phyloP scores from a whole-genome alignment of 2,113 vertebrate species.

The Okapia johnstoni region DNA sequence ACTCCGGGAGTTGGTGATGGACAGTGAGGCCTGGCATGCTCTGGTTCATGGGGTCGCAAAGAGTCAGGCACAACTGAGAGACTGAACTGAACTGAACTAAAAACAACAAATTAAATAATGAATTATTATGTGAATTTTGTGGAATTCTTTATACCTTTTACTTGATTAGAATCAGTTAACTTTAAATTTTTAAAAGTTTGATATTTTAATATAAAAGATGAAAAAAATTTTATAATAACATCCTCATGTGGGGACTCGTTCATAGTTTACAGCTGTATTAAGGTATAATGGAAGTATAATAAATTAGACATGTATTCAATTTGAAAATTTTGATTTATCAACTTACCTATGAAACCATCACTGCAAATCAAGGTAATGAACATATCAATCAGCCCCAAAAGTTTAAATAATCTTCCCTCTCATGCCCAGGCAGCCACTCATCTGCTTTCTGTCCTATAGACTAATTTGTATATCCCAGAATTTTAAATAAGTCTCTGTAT shows the following conservation, averaged over 20 bases:
- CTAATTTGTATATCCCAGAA: background rate
- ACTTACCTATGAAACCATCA: background rate
- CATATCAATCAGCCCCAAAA: background rate
- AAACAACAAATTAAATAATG: background rate
- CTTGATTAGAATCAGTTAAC: background rate
- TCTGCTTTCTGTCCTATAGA: background rate
- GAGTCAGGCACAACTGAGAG: rapidly evolving
- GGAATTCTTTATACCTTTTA: background rate
- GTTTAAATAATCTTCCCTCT: background rate
- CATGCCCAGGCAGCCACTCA: background rate
- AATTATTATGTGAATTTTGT: background rate
- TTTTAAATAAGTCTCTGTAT: background rate
- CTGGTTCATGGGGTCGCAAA: background rate
- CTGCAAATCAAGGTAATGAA: background rate
- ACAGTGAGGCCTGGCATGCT: rapidly evolving
- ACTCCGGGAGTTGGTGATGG: background rate
- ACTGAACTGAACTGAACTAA: background rate
- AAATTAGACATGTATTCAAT: background rate
- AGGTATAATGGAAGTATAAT: background rate
- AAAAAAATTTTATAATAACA: background rate
- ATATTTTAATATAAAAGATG: background rate
- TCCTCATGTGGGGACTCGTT: background rate
- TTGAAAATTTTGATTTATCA: background rate
- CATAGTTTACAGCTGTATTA: background rate
- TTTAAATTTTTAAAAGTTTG: background rate